phyloP scores from a whole-genome alignment of 2,797 vertebrate species.

The Myripristis murdjan region DNA sequence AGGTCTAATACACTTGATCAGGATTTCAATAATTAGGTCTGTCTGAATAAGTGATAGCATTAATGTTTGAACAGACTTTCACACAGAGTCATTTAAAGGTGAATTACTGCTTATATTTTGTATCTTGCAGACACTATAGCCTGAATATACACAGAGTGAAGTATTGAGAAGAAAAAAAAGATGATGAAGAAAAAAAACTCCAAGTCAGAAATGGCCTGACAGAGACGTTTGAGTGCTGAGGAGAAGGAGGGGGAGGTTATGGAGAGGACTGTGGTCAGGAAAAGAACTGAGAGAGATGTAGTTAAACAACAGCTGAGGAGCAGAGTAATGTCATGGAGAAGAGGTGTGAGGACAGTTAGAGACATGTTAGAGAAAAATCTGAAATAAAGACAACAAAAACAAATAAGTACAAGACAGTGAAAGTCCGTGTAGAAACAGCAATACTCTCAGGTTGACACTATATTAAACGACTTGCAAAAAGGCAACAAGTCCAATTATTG shows the following conservation, averaged over 20 bases:
- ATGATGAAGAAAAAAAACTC: too few relatives aligned
- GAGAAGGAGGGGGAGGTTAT: not conserved
- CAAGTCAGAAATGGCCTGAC: not conserved
- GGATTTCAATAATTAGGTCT: not conserved
- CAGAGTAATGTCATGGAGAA: too few relatives aligned
- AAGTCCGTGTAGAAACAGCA: not conserved
- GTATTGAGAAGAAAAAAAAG: not conserved
- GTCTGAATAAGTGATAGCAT: not conserved
- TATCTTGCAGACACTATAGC: not conserved
- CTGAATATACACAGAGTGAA: not conserved
- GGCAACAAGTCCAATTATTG: too few relatives aligned
- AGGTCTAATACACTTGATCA: not conserved
- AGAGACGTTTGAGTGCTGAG: not conserved
- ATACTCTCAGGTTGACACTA: too few relatives aligned
- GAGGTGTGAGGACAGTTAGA: not conserved
- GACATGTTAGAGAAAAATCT: not conserved
- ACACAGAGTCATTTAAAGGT: not conserved
- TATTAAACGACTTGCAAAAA: too few relatives aligned
- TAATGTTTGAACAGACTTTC: not conserved
- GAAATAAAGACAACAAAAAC: not conserved
- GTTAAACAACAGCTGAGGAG: not conserved
- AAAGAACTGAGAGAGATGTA: not conserved
- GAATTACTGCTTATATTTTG: not conserved
- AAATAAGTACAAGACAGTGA: not conserved
- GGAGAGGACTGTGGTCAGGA: slow-evolving; percentile 26